These are phyloP conservation scores for Physeter macrocephalus DNA, from an alignment of 2,113 vertebrate species.

Conservation along the genomic window DNA sequence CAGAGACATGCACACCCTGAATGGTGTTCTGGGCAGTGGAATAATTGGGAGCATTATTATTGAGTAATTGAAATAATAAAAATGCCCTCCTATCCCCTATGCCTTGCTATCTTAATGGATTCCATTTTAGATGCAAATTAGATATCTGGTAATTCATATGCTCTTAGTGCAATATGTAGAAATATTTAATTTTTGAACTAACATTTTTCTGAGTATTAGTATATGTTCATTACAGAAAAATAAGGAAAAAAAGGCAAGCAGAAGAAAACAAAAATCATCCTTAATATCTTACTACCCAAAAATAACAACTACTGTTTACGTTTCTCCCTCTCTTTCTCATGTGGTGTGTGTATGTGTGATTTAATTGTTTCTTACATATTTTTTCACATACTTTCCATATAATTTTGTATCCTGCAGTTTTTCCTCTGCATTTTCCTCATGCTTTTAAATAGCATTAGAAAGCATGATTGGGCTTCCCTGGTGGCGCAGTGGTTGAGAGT, in stretches of 20 bases:
- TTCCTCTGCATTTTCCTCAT: not conserved
- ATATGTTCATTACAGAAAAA: slow-evolving; percentile 12
- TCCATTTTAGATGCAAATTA: not conserved
- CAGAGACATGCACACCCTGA: not conserved
- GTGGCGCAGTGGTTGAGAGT: too few species aligned
- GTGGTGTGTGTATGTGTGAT: not conserved
- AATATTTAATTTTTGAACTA: not conserved
- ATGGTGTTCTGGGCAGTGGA: not conserved
- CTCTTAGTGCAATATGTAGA: not conserved
- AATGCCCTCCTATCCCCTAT: not conserved
- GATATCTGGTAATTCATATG: not conserved
- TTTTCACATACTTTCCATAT: not conserved
- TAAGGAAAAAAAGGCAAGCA: not conserved
- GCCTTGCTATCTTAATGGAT: not conserved
- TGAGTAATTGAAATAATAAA: slow-evolving; percentile 9
- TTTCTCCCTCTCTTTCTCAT: not conserved
- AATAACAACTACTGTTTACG: not conserved
- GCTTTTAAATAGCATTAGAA: slow-evolving; percentile 4
- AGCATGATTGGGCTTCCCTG: too few species aligned
- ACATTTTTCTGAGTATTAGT: not conserved
- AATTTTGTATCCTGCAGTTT: not conserved
- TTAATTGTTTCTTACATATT: not conserved
- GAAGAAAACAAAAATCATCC: slow-evolving; percentile 30
- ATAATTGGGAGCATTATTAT: not conserved
- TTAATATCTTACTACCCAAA: not conserved